phyloP scores from a whole-genome alignment of 1,140 invertebrate genomes.

The Hycleus phaleratus region DNA sequence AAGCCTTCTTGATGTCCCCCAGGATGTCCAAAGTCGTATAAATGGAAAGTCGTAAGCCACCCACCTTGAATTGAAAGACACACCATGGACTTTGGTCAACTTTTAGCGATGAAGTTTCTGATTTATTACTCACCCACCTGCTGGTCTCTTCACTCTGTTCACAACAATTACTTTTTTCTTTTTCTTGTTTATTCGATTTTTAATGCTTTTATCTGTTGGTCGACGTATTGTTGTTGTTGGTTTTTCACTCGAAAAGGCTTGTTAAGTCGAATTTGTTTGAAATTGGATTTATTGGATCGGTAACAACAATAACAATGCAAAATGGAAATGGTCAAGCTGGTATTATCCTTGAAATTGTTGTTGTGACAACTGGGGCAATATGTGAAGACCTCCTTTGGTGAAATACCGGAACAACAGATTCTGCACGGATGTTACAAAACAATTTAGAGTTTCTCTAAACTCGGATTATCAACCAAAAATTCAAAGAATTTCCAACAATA shows the following conservation, averaged over 20 bases:
- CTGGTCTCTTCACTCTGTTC: constrained; percentile 13
- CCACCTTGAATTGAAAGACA: constrained; percentile 12
- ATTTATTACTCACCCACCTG: constrained; percentile 21
- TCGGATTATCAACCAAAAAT: neutral
- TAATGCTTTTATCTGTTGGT: no score
- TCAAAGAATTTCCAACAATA: no score
- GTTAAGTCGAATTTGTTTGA: no score
- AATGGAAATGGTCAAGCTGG: neutral
- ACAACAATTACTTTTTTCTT: no score
- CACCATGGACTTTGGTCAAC: constrained; percentile 18
- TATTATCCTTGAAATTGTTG: constrained; percentile 13
- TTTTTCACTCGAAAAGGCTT: no score
- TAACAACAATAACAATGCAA: no score
- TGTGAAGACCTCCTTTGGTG: no score
- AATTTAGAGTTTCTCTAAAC: neutral
- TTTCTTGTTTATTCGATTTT: no score
- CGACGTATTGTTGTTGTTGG: no score
- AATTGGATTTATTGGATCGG: no score
- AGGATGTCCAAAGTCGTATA: neutral
- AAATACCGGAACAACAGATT: no score
- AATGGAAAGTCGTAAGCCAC: constrained; percentile 12
- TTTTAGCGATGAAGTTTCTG: constrained; percentile 18
- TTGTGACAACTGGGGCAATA: constrained; percentile 8
- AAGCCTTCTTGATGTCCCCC: neutral
- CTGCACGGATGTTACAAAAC: no score